Conservation (phyloP, 37 sponge, comb jelly and placozoan genomes). For the Geodia barretti region DNA sequence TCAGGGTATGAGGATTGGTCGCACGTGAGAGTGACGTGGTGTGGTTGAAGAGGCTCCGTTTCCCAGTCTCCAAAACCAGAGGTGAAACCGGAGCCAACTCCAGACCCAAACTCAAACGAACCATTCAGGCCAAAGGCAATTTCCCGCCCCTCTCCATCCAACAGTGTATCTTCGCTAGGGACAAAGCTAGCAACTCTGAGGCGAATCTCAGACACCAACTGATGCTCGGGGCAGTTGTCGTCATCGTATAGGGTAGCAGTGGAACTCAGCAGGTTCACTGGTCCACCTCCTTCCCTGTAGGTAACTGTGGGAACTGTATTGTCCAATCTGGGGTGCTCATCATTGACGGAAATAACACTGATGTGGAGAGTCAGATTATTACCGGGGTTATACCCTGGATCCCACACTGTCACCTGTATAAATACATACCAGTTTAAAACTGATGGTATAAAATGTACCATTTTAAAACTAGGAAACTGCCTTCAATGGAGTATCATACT, state of each 20-base stretch:
- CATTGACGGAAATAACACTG: constrained; percentile 23
- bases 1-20: background rate
- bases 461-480: background rate
- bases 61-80: background rate
- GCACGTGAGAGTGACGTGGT: background rate
- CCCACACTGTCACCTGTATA: constrained; percentile 21
- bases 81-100: background rate
- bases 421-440: background rate
- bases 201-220: background rate
- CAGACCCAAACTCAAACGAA: background rate
- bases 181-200: constrained; percentile 15
- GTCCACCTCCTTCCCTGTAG: constrained; percentile 44
- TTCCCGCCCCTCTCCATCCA: background rate
- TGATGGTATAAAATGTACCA: background rate
- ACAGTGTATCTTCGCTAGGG: constrained; percentile 15
- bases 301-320: background rate
- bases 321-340: constrained; percentile 39
- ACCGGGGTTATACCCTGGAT: background rate
- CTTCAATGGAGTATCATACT: background rate
- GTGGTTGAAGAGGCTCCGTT: background rate
- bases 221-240: constrained; percentile 43
- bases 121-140: background rate
- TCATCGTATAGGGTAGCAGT: constrained; percentile 20
- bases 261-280: constrained; percentile 20
- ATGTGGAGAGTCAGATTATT: background rate